A percentile compares a stretch with the other conserved stretches of the same genome.
phyloP scores from a whole-genome alignment of 2,113 vertebrate species.

The Erinaceus europaeus region DNA sequence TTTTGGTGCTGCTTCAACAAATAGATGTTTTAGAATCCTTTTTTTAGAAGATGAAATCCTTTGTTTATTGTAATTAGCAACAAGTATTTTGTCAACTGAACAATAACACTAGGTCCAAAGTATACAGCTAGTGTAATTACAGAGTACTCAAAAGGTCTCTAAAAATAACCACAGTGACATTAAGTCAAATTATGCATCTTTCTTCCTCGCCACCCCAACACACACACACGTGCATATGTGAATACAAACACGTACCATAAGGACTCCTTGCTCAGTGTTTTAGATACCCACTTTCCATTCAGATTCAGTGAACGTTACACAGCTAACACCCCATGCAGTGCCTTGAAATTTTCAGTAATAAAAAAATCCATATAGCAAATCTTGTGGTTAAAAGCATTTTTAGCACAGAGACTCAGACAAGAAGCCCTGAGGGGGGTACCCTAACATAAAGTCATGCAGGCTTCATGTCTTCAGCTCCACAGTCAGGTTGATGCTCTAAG shows the following conservation, averaged over 20 bases:
- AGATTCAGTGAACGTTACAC: constrained; percentile 74
- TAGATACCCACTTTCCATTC: constrained; percentile 73
- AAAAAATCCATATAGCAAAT: not conserved
- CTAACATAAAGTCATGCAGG: not conserved
- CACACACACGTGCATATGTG: not conserved
- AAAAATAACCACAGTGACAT: constrained; percentile 65
- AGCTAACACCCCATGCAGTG: constrained; percentile 69
- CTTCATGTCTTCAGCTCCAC: not conserved
- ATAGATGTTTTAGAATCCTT: constrained; percentile 57
- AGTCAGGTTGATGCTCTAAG: not conserved
- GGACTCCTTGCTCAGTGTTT: constrained; percentile 67
- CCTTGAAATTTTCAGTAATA: constrained; percentile 46
- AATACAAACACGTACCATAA: constrained; percentile 9
- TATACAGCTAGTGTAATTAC: constrained; percentile 69
- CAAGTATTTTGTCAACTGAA: constrained; percentile 68
- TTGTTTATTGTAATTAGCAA: constrained; percentile 22
- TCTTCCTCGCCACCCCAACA: not conserved
- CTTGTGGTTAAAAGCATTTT: constrained; percentile 17
- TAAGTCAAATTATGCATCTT: constrained; percentile 62
- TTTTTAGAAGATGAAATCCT: constrained; percentile 67
- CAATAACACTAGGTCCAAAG: constrained; percentile 62
- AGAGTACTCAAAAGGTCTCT: constrained; percentile 61
- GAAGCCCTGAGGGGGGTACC: not conserved
- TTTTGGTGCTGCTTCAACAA: constrained; percentile 53
- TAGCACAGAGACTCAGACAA: not conserved